Conservation (phyloP, 1,140 invertebrate species). For the Piezodorus guildinii region DNA sequence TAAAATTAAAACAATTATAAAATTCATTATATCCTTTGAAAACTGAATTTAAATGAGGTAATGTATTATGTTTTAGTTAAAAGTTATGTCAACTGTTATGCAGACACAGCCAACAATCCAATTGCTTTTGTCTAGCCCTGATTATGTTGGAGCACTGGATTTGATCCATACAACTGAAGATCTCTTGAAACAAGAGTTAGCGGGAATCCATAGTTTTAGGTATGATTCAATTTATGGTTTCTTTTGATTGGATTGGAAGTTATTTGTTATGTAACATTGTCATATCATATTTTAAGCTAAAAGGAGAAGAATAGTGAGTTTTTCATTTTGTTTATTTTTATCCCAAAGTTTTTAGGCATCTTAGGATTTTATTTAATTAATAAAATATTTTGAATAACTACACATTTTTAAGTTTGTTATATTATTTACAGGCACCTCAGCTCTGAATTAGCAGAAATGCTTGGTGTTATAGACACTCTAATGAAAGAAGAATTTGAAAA, state of each 20-base stretch:
- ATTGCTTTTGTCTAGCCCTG: conserved; percentile 82
- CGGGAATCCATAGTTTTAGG: conserved; percentile 83
- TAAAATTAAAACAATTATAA: too few species aligned
- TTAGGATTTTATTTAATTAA: too few species aligned
- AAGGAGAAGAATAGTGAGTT: too few species aligned
- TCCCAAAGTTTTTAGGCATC: too few species aligned
- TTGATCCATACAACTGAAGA: conserved; percentile 94
- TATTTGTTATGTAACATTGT: too few species aligned
- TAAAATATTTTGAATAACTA: too few species aligned
- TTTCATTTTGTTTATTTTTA: too few species aligned
- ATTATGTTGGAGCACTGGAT: conserved; percentile 95
- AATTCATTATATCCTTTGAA: too few species aligned
- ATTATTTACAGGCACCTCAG: conserved; percentile 63
- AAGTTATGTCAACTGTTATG: conserved; percentile 87
- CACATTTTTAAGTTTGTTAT: too few species aligned
- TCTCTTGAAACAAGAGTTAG: conserved; percentile 76
- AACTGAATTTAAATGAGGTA: too few species aligned
- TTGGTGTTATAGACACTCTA: conserved; percentile 93
- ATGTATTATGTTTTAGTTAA: conserved; percentile 44
- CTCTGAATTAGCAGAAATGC: conserved; percentile 93
- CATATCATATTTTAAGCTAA: too few species aligned
- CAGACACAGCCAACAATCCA: conserved; percentile 97
- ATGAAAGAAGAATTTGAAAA: conserved; percentile 87
- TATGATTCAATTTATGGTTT: conserved; percentile 29
- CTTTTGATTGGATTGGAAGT: too few species aligned